These are phyloP conservation scores for Castor canadensis DNA, from an alignment of 2,113 vertebrate genomes.

Conservation along the genomic window DNA sequence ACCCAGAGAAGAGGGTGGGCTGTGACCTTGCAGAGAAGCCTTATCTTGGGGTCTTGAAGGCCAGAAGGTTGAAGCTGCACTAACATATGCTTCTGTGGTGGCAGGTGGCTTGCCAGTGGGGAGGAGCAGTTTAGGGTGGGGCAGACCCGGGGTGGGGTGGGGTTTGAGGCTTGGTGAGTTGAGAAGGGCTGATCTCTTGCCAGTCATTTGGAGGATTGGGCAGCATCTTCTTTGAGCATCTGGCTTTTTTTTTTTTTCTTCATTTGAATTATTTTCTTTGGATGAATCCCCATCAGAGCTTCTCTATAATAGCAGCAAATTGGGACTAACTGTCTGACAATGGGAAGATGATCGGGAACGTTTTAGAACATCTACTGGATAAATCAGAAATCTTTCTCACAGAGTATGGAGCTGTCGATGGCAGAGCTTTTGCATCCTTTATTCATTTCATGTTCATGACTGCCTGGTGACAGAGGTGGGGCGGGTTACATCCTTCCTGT, in stretches of 20 bases:
- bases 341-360: conserved; percentile 71
- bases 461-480: background rate
- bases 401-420: background rate
- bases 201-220: conserved; percentile 32
- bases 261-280: conserved; percentile 63
- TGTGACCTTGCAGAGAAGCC: background rate
- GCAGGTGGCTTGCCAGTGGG: background rate
- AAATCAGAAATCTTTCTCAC: conserved; percentile 45
- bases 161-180: background rate
- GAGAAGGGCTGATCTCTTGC: conserved; percentile 12
- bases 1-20: background rate
- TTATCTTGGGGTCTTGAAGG: background rate
- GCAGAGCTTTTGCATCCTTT: background rate
- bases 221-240: conserved; percentile 63
- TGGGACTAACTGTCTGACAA: conserved; percentile 76
- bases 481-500: background rate
- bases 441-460: background rate
- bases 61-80: background rate
- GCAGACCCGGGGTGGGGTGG: background rate
- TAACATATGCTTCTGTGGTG: background rate
- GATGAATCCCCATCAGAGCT: conserved; percentile 63
- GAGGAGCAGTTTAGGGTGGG: background rate
- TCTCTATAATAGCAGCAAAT: conserved; percentile 75
- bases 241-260: background rate
- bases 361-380: conserved; percentile 69